Evolutionary conservation across 2,113 vertebrate species (phyloP), one percentile per base, ranked within the genome.

Genomic region (Microcebus murinus): DNA sequence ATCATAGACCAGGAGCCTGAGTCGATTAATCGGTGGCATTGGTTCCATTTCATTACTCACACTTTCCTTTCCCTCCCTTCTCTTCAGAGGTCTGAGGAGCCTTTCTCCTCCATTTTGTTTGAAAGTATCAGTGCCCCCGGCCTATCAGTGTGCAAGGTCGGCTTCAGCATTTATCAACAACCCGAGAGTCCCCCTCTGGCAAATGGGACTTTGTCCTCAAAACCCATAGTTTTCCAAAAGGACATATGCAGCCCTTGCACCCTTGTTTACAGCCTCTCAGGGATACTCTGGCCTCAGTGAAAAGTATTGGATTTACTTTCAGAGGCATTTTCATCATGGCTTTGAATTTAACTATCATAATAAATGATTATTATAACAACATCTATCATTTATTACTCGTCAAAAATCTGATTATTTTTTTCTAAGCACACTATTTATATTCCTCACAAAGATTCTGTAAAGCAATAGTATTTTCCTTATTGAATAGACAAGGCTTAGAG

Each of bases 381-480:
- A 70, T 67, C 52, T 85, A 68, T 76, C 10, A 87, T 85, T 87
- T 74, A 55, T 61, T 74, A 84, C 17, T 80, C 93, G 65, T 45
- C 36, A 76, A 8, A 93, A 73, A 76, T 80, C 14, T 85, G 31
- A 20, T 87, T 92, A 87, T 80, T 95, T 94, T 57, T 55, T 67
- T 87, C 50, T 76, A 71, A 89, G 65, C 11, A 61, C 25, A 84
- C 74, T 63, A 80, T 2, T 73, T 17, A 88, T 48, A 82, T 57
- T 91, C 17, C 25, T 95, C 45, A 89, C 92, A 91, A 90, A 96
- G 65, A 82, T 81, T 70, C 74, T 88, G 74, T 55, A 68, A 71
- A 71, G 50, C 15, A 50, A 21, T 59, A 85, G 50, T 84, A 88
- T 93, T 91, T 80, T 93, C 67, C 55, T 36, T 68, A 42, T 55